Evolutionary conservation across 2,888 invertebrate genomes (phyloP), one percentile per base, ranked within the genome.

Genomic region (Hypolimnas misippus): DNA sequence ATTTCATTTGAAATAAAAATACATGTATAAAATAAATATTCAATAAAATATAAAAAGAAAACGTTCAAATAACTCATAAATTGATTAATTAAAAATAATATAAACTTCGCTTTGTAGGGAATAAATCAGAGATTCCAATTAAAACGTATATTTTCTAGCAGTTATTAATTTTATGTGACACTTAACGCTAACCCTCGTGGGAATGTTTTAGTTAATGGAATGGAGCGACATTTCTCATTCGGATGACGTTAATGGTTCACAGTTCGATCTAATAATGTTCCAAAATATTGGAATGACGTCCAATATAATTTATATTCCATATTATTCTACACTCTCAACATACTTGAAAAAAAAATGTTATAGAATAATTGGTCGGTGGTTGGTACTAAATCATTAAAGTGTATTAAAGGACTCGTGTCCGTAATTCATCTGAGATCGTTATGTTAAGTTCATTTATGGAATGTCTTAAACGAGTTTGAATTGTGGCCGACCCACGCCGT

Each of bases 151-250:
- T 52, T 33, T 59, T 50, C n/a, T 52, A 31, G 53, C 42, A 25
- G 51, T 55, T 58, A 66, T 62, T 63, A 66, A 68, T 68, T 57
- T 59, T 35, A 62, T 51, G 55, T 66, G 66, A 64, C 63, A 63
- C 66, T 66, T 57, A 63, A 59, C 46, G 76, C 42, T 25, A 14
- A 49, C 74, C 63, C 66, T 64, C 78, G 81, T 82, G 83, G 72
- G 76, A 80, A 79, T 69, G 72, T 65, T 71, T 58, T 70, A 50
- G 58, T 63, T 71, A 72, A 73, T 74, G 68, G 70, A 69, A 73
- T 65, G 65, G 68, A 71, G 66, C 70, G 78, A 79, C 78, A 78
- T 82, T 78, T 78, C 76, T 83, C 78, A 82, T 78, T 73, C 71
- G 54, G 58, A 57, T 46, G 81, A 84, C 81, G 74, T 78, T 83